phyloP scores from a whole-genome alignment of 1,140 invertebrate genomes.

The Drosophila insularis region DNA sequence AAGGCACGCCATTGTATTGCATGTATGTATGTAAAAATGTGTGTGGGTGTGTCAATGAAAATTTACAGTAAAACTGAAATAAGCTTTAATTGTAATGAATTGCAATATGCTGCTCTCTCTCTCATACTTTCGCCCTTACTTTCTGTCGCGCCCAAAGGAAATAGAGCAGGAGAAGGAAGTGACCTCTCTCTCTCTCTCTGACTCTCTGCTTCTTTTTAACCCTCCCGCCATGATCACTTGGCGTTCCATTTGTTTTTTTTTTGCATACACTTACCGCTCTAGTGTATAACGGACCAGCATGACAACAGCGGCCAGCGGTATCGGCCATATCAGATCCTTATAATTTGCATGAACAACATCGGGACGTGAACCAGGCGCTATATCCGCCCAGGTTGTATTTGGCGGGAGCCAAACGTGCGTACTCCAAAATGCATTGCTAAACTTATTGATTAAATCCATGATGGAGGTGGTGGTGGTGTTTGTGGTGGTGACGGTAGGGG shows the following conservation, averaged over 20 bases:
- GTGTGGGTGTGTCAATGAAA: slow-evolving; percentile 31
- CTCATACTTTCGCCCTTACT: too few species aligned
- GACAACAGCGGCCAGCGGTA: slow-evolving; percentile 90
- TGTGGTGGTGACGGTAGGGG: not conserved
- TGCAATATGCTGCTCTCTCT: not conserved
- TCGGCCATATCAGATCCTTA: slow-evolving; percentile 91
- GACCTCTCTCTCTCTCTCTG: not conserved
- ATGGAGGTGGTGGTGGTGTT: slow-evolving; percentile 6
- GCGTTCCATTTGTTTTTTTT: not conserved
- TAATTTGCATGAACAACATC: slow-evolving; percentile 91
- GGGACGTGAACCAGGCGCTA: slow-evolving; percentile 89
- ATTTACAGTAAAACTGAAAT: slow-evolving; percentile 35
- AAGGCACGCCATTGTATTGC: slow-evolving; percentile 21
- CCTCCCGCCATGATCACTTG: not conserved
- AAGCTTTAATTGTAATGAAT: slow-evolving; percentile 2
- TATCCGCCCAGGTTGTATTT: slow-evolving; percentile 94
- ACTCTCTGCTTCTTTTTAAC: not conserved
- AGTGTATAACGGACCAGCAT: slow-evolving; percentile 89
- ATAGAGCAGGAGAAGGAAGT: not conserved
- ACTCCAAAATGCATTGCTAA: slow-evolving; percentile 89
- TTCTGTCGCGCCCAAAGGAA: not conserved
- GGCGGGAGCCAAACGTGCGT: slow-evolving; percentile 93
- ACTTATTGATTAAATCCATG: slow-evolving; percentile 72
- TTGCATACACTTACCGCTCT: slow-evolving; percentile 87
- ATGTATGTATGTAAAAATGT: slow-evolving; percentile 17